These are phyloP conservation scores for Pholis gunnellus DNA, from an alignment of 2,113 vertebrate genomes.

Conservation along the genomic window DNA sequence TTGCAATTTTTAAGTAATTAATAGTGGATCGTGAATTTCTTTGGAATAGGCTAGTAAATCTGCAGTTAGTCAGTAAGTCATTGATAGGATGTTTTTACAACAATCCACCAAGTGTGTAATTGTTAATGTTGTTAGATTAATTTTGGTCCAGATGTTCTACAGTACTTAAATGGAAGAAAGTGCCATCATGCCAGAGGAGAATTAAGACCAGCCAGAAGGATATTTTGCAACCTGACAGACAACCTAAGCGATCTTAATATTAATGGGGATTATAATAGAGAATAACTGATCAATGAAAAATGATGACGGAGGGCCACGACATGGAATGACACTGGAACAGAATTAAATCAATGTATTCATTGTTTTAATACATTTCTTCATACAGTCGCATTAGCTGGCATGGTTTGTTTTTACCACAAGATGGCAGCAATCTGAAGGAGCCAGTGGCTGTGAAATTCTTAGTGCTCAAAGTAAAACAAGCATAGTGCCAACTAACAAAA, in stretches of 20 bases:
- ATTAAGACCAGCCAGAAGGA: neutral
- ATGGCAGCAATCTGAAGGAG: constrained; percentile 45
- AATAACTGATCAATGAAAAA: neutral
- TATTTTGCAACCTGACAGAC: neutral
- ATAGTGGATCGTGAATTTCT: neutral
- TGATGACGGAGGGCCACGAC: neutral
- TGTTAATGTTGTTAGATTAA: neutral
- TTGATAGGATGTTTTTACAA: neutral
- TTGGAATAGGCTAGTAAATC: neutral
- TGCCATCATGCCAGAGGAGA: neutral
- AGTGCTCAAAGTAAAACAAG: constrained; percentile 1
- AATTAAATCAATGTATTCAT: neutral
- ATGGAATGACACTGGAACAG: neutral
- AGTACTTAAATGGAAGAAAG: neutral
- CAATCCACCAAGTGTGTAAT: neutral
- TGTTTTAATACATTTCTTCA: neutral
- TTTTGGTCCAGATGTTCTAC: neutral
- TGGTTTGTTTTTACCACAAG: constrained; percentile 52
- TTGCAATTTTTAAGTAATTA: neutral
- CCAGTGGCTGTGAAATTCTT: neutral
- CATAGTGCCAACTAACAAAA: neutral
- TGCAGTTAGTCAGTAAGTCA: neutral
- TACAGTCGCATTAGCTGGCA: neutral
- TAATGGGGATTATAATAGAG: neutral
- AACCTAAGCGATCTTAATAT: neutral